phyloP scores from a whole-genome alignment of 2,888 invertebrate genomes.

The Geophilus truncorum region DNA sequence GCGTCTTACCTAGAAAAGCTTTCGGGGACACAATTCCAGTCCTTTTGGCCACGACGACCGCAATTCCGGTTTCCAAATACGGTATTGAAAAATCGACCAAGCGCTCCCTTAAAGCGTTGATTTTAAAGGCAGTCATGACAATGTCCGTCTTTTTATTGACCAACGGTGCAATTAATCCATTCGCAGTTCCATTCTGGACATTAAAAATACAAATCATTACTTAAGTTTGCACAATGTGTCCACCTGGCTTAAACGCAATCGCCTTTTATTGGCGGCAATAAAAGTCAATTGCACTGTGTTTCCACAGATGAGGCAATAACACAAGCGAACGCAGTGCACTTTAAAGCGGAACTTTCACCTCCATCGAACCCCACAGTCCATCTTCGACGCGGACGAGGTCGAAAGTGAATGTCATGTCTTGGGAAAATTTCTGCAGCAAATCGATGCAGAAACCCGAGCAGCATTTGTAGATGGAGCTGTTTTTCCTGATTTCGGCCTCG shows the following conservation, averaged over 20 bases:
- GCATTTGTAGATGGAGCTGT: conserved; percentile 85
- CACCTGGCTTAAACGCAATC: not conserved
- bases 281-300: not conserved
- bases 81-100: conserved; percentile 90
- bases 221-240: not conserved
- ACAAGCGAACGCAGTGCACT: not conserved
- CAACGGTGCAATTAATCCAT: conserved; percentile 85
- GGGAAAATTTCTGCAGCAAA: conserved; percentile 85
- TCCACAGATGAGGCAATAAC: not conserved
- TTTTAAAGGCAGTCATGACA: conserved; percentile 83
- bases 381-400: conserved; percentile 90
- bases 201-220: not conserved
- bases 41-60: conserved; percentile 88
- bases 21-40: conserved; percentile 95
- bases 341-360: not conserved
- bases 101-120: conserved; percentile 79
- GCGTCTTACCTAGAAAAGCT: conserved; percentile 67
- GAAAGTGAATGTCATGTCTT: conserved; percentile 93
- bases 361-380: conserved; percentile 62
- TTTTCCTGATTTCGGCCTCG: conserved; percentile 46
- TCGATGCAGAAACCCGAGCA: conserved; percentile 99
- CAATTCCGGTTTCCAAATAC: conserved; percentile 94
- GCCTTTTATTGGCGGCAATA: not conserved
- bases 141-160: conserved; percentile 91
- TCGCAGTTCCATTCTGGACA: conserved; percentile 81